Evolutionary conservation across 2,113 vertebrate genomes (phyloP).

Genomic region (Natator depressus): DNA sequence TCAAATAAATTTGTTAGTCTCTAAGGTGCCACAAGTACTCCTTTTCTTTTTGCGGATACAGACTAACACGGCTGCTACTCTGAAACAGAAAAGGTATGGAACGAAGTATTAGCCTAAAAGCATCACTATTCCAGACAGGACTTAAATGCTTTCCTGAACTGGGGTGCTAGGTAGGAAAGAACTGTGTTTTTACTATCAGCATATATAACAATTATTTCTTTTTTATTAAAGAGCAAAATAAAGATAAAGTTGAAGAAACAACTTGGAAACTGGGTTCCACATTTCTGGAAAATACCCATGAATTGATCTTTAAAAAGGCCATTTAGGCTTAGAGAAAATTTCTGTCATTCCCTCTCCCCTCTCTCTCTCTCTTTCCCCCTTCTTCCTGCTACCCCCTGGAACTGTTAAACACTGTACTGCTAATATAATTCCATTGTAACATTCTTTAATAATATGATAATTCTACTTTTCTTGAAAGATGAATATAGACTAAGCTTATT

Average conservation of each 20-base stretch:
- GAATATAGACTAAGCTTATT: neutral
- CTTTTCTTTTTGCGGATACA: too few species aligned
- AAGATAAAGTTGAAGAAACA: slow-evolving; percentile 2
- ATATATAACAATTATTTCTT: slow-evolving; percentile 16
- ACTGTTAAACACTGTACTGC: neutral
- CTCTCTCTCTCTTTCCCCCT: too few species aligned
- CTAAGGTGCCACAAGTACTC: too few species aligned
- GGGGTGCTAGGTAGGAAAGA: slow-evolving; percentile 53
- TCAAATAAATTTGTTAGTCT: too few species aligned
- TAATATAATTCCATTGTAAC: slow-evolving; percentile 39
- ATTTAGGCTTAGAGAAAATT: neutral
- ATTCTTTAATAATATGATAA: slow-evolving; percentile 31
- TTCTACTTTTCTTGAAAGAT: slow-evolving; percentile 12
- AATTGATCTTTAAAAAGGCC: neutral
- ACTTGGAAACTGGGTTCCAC: neutral
- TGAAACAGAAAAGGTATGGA: neutral
- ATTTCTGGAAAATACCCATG: neutral
- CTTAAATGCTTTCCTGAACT: slow-evolving; percentile 25
- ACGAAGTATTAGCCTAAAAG: neutral
- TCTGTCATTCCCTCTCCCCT: neutral
- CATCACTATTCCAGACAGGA: neutral
- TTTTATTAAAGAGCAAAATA: slow-evolving; percentile 51
- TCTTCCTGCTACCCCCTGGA: neutral
- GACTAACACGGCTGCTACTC: too few species aligned
- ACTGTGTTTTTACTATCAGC: slow-evolving; percentile 38